phyloP scores from a whole-genome alignment of 2,797 vertebrate species.

The Acanthopagrus latus region DNA sequence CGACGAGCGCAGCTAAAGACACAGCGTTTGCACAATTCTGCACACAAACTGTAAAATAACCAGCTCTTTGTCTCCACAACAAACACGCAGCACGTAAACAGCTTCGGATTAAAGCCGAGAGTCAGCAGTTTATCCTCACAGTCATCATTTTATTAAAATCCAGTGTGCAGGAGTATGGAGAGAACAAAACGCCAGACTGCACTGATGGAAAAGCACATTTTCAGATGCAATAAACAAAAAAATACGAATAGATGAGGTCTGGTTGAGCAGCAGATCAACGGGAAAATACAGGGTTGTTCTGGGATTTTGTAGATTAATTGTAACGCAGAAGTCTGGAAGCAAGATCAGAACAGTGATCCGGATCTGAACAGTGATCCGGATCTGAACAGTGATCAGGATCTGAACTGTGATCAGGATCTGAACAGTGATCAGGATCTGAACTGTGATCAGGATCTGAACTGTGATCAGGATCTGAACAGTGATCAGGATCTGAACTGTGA shows the following conservation, averaged over 20 bases:
- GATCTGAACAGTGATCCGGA: background rate
- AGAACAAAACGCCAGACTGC: background rate
- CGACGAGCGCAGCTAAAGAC: background rate
- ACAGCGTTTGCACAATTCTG: no score
- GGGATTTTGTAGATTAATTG: background rate
- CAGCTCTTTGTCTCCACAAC: background rate
- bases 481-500: no score
- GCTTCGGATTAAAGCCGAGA: constrained; percentile 7
- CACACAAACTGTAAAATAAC: background rate
- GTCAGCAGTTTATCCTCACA: constrained; percentile 18
- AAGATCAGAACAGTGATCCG: background rate
- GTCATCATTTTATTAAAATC: background rate
- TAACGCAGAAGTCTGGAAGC: background rate
- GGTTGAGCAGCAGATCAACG: background rate
- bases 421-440: no score
- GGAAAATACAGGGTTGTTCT: background rate
- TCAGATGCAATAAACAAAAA: background rate
- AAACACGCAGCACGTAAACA: constrained; percentile 25
- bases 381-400: no score
- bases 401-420: no score
- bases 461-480: no score
- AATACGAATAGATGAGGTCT: background rate
- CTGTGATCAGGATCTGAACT: no score
- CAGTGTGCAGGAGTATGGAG: background rate
- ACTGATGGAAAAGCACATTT: background rate